A percentile compares a stretch with the other conserved stretches of the same genome.
phyloP scores from a whole-genome alignment of 2,888 invertebrate species.

The Mayetiola destructor region DNA sequence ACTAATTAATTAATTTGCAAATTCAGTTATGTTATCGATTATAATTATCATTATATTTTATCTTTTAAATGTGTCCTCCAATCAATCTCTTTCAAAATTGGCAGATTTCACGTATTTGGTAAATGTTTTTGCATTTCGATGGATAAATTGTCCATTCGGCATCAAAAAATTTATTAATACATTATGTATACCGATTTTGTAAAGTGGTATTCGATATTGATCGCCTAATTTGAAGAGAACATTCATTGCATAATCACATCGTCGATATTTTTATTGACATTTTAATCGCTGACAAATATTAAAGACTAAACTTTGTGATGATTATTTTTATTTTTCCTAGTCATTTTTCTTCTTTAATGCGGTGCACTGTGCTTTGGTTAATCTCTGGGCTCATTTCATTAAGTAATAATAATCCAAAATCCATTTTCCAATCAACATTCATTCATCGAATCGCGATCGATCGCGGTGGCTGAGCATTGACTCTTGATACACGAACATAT shows the following conservation, averaged over 20 bases:
- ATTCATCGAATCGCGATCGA: neutral
- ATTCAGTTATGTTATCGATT: neutral
- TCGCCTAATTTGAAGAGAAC: neutral
- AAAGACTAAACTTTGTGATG: neutral
- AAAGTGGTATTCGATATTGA: neutral
- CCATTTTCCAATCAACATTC: neutral
- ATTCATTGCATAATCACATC: neutral
- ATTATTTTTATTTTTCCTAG: too few relatives aligned
- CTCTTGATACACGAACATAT: neutral
- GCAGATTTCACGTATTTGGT: too few relatives aligned
- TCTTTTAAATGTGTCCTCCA: neutral
- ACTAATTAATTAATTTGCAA: conserved; percentile 3
- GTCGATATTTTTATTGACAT: neutral
- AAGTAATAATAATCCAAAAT: too few relatives aligned
- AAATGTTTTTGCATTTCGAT: too few relatives aligned
- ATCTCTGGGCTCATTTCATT: too few relatives aligned
- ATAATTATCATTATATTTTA: too few relatives aligned
- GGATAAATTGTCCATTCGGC: too few relatives aligned
- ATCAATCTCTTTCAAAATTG: too few relatives aligned
- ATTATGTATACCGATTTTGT: too few relatives aligned
- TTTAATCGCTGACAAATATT: conserved; percentile 2
- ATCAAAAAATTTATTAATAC: too few relatives aligned
- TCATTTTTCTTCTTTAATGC: too few relatives aligned
- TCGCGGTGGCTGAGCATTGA: neutral
- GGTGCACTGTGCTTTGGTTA: too few relatives aligned